Percentiles rank a stretch among this genome's conserved stretches.
These are phyloP conservation scores for Escarpia spicata DNA, from an alignment of 2,888 invertebrate genomes.

Conservation along the genomic window DNA sequence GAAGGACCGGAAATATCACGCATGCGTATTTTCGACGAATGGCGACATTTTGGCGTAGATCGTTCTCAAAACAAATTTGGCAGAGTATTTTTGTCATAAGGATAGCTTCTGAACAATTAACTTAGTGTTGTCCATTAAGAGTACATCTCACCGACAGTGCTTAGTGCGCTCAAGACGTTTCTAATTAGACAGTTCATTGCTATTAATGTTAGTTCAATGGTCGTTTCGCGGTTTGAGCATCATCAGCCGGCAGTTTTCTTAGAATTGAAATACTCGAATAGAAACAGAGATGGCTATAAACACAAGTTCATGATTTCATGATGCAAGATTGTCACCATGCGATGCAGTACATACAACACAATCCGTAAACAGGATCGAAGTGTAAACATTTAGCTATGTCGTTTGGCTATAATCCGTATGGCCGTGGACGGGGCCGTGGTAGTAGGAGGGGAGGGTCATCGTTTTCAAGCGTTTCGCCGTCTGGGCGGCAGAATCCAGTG, in stretches of 20 bases:
- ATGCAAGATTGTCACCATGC: not conserved
- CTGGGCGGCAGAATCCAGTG: not conserved
- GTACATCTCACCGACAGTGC: not conserved
- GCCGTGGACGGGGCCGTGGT: not conserved
- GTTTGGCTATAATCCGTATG: not conserved
- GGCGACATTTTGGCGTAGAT: not conserved
- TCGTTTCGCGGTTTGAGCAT: not conserved
- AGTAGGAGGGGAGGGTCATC: not conserved
- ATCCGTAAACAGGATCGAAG: not conserved
- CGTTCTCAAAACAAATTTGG: not conserved
- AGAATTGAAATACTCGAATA: not conserved
- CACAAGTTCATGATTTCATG: not conserved
- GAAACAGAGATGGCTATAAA: not conserved
- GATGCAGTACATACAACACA: not conserved
- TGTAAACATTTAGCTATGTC: not conserved
- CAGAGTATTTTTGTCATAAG: not conserved
- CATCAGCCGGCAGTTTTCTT: not conserved
- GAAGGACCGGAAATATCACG: not conserved
- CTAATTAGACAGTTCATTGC: not conserved
- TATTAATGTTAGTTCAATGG: not conserved
- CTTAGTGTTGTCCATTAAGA: not conserved
- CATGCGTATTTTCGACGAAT: not conserved
- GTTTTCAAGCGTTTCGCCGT: not conserved
- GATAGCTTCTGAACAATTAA: not conserved
- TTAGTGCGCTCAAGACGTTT: not conserved